A percentile compares a stretch with the other conserved stretches of the same genome.
These are phyloP conservation scores for Colletes latitarsis DNA, from an alignment of 1,140 invertebrate species.

Conservation along the genomic window DNA sequence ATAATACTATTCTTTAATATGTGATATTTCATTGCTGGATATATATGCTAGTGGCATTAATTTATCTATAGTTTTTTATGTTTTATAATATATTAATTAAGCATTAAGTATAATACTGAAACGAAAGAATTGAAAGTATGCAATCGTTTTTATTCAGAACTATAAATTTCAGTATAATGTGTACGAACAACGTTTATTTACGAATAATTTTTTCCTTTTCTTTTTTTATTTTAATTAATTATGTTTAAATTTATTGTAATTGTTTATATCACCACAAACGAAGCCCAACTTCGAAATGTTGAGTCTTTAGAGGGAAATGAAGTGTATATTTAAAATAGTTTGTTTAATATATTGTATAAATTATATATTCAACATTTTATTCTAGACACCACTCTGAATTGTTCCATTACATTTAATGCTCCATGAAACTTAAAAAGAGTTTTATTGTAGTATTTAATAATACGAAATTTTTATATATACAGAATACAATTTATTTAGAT, in stretches of 20 bases:
- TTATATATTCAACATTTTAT: constrained; percentile 15
- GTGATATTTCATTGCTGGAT: background rate
- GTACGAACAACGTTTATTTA: background rate
- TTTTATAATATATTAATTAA: background rate
- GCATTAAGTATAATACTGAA: background rate
- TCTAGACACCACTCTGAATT: background rate
- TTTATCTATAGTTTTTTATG: background rate
- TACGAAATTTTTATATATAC: too few species aligned
- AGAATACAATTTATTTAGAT: too few species aligned
- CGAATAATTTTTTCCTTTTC: background rate
- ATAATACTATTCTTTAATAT: background rate
- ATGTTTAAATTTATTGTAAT: background rate
- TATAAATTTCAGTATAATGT: background rate
- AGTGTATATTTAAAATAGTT: background rate
- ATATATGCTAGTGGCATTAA: background rate
- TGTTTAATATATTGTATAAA: constrained; percentile 20
- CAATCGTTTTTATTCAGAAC: background rate
- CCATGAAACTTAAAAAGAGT: too few species aligned
- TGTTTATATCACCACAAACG: background rate
- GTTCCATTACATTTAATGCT: background rate
- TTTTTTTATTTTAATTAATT: background rate
- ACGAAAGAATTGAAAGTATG: background rate
- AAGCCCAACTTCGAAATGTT: background rate
- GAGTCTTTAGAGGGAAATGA: background rate
- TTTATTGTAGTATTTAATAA: too few species aligned